Conservation (phyloP, 1,140 invertebrate genomes). For the Sminthurides bifidus region DNA sequence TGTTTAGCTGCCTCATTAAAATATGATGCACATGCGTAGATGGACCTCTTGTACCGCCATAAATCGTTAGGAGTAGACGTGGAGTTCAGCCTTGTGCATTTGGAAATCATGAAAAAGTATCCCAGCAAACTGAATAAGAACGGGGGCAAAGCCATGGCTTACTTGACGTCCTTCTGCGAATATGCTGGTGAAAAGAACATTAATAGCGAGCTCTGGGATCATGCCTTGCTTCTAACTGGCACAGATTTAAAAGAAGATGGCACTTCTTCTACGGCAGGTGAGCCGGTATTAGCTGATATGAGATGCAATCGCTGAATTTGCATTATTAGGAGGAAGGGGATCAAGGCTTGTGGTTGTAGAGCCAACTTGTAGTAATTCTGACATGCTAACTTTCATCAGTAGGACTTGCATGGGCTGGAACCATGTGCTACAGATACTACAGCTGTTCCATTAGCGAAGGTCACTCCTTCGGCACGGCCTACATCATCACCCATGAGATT, state of each 20-base stretch:
- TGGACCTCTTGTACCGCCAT: conserved; percentile 34
- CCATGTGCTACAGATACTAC: conserved; percentile 37
- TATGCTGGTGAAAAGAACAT: conserved; percentile 34
- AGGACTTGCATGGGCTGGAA: conserved; percentile 32
- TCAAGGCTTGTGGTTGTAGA: background rate
- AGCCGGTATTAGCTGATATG: conserved; percentile 34
- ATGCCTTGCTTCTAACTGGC: conserved; percentile 35
- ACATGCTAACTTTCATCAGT: background rate
- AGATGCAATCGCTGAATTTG: conserved; percentile 35
- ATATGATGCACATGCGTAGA: conserved; percentile 15
- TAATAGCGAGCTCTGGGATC: conserved; percentile 34
- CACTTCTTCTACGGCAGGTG: conserved; percentile 20
- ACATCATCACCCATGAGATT: conserved; percentile 36
- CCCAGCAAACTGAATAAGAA: conserved; percentile 27
- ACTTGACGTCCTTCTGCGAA: conserved; percentile 36
- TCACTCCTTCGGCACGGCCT: conserved; percentile 35
- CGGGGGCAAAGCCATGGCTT: conserved; percentile 34
- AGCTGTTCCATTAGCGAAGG: conserved; percentile 35
- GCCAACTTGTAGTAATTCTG: background rate
- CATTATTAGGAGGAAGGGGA: too few relatives aligned
- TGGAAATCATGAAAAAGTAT: conserved; percentile 35
- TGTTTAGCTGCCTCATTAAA: background rate
- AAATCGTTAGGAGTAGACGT: conserved; percentile 33
- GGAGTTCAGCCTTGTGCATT: conserved; percentile 33
- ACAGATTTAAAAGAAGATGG: conserved; percentile 27